Evolutionary conservation across 2,888 invertebrate genomes (phyloP), one percentile per base, ranked within the genome.

Genomic region (Metacarcinus magister): DNA sequence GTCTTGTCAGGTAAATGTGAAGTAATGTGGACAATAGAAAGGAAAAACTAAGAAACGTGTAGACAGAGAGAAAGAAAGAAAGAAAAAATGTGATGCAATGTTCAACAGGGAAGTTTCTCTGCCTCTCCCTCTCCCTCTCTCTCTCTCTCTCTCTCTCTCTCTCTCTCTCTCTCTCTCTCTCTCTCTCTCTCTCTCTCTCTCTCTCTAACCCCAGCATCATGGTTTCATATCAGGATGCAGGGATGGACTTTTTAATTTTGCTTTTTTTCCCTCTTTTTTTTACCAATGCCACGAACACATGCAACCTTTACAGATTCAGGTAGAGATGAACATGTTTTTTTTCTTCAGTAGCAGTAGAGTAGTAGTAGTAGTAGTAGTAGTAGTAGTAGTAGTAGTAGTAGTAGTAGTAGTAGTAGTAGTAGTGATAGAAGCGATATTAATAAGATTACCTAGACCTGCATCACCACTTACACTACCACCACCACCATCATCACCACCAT

Each of bases 101-200:
- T 16, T 67, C 23, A 10, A 1, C 1, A 5, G 67, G 23, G 67
- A 67, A n/a, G n/a, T n/a, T n/a, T n/a, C n/a, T n/a, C n/a, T n/a
- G n/a, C n/a, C n/a, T n/a, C n/a, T n/a, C n/a, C n/a, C n/a, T n/a
- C n/a, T n/a, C n/a, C n/a, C n/a, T n/a, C n/a, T n/a, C n/a, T n/a
- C n/a, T n/a, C n/a, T n/a, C n/a, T n/a, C 48, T 10, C 10, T 48
- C 48, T 48, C 48, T 48, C 54, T 54, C 54, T 54, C 54, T 54
- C 54, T 54, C 54, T 67, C 67, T 67, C 67, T 67, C 67, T 67
- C 67, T 67, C 67, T 67, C 67, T 67, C 67, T 67, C 67, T 67
- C 67, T 67, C 67, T 67, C 67, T 67, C 67, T 67, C 67, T 67
- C 67, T 67, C 67, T 67, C 67, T 67, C 67, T 67, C 67, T 67